These are phyloP conservation scores for Homalodisca vitripennis DNA, from an alignment of 1,140 invertebrate genomes.

Conservation along the genomic window DNA sequence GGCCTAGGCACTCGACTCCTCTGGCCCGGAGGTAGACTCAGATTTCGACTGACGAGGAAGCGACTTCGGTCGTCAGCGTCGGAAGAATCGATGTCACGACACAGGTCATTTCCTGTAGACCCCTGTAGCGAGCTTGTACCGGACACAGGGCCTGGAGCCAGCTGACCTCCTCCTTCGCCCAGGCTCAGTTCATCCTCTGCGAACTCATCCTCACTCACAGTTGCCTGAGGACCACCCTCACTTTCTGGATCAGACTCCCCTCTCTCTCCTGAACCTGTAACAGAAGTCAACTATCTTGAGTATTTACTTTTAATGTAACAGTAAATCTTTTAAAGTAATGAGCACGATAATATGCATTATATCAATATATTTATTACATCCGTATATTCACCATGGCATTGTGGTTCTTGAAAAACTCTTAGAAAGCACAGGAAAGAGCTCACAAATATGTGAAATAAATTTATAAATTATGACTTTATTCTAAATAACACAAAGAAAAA, in stretches of 20 bases:
- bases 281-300: too few relatives aligned
- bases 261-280: constrained; percentile 45
- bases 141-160: constrained; percentile 19
- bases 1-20: constrained; percentile 15
- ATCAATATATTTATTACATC: too few relatives aligned
- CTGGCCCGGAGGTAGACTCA: constrained; percentile 39
- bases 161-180: constrained; percentile 47
- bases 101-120: constrained; percentile 39
- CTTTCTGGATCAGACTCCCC: constrained; percentile 56
- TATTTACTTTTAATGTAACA: too few relatives aligned
- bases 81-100: constrained; percentile 42
- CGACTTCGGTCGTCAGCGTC: constrained; percentile 42
- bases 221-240: constrained; percentile 53
- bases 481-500: too few relatives aligned
- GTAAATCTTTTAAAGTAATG: too few relatives aligned
- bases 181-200: constrained; percentile 64
- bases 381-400: too few relatives aligned
- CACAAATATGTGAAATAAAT: too few relatives aligned
- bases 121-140: constrained; percentile 38
- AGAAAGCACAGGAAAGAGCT: too few relatives aligned
- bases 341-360: too few relatives aligned
- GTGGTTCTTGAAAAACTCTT: too few relatives aligned
- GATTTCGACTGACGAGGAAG: constrained; percentile 34
- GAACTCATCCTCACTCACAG: constrained; percentile 64
- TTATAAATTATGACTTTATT: too few relatives aligned